Percentiles rank a stretch among this genome's conserved stretches.
Conservation (phyloP, 2,113 vertebrate species). For the Gorilla gorilla region DNA sequence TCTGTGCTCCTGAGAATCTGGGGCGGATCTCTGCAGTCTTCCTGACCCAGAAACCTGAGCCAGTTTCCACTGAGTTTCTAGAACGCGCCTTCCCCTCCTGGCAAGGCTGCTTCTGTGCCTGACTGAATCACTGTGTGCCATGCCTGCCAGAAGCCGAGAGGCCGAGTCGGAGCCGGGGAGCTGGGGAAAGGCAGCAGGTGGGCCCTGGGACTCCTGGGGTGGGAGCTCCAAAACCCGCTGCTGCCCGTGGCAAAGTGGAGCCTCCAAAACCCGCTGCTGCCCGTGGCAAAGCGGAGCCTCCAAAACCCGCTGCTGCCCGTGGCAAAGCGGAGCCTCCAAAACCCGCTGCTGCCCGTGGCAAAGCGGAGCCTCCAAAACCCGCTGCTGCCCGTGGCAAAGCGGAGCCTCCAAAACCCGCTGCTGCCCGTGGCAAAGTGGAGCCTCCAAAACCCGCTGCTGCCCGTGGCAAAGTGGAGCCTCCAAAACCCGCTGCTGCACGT, state of each 20-base stretch:
- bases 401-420: neutral
- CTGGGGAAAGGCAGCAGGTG: neutral
- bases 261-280: neutral
- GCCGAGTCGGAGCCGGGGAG: fast-evolving
- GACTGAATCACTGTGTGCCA: too few species aligned
- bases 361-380: neutral
- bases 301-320: neutral
- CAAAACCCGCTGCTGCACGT: neutral
- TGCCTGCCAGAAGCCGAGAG: neutral
- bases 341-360: too few species aligned
- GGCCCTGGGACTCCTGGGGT: neutral
- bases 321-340: neutral
- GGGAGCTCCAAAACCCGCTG: neutral
- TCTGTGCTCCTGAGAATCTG: neutral
- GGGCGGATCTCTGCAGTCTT: neutral
- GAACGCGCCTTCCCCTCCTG: neutral
- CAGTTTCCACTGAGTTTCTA: neutral
- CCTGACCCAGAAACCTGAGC: neutral
- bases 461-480: neutral
- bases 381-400: fast-evolving
- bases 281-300: fast-evolving
- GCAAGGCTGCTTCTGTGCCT: neutral
- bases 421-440: fast-evolving
- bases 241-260: too few species aligned
- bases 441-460: neutral